Evolutionary conservation across 2,797 vertebrate genomes (phyloP).

Genomic region (Denticeps clupeoides): DNA sequence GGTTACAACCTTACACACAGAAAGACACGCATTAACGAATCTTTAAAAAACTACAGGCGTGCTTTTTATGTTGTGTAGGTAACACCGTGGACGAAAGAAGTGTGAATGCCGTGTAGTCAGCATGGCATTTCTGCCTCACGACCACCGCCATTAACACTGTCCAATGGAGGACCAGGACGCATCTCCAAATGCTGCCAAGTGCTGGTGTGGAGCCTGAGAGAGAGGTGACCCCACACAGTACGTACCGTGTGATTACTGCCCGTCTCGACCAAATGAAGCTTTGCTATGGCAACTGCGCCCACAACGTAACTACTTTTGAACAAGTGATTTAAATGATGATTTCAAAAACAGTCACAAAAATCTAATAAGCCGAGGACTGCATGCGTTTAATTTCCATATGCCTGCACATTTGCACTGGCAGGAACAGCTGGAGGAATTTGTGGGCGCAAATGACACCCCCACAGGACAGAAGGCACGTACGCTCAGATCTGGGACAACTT

Average conservation of each 20-base stretch:
- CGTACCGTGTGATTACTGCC: conserved; percentile 1
- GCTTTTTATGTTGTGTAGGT: neutral
- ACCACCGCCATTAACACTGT: conserved; percentile 19
- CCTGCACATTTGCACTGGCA: no score
- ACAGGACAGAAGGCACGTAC: neutral
- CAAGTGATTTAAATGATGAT: no score
- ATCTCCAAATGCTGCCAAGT: conserved; percentile 8
- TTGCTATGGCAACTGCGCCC: conserved; percentile 31
- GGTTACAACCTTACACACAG: no score
- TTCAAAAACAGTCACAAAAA: no score
- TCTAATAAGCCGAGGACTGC: no score
- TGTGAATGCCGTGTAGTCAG: neutral
- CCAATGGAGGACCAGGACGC: conserved; percentile 27
- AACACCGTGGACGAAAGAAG: neutral
- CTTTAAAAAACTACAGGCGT: no score
- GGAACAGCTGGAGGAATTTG: conserved; percentile 14
- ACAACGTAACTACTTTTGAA: conserved; percentile 3
- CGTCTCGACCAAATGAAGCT: conserved; percentile 27
- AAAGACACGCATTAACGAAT: no score
- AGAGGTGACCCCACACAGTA: conserved; percentile 12
- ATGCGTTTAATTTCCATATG: no score
- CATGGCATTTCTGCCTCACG: conserved; percentile 25
- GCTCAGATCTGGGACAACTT: conserved; percentile 13
- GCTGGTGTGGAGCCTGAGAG: conserved; percentile 9
- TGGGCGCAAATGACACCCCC: no score